Evolutionary conservation across 2,888 invertebrate genomes (phyloP), one percentile per base, ranked within the genome.

Genomic region (Tigriopus californicus): DNA sequence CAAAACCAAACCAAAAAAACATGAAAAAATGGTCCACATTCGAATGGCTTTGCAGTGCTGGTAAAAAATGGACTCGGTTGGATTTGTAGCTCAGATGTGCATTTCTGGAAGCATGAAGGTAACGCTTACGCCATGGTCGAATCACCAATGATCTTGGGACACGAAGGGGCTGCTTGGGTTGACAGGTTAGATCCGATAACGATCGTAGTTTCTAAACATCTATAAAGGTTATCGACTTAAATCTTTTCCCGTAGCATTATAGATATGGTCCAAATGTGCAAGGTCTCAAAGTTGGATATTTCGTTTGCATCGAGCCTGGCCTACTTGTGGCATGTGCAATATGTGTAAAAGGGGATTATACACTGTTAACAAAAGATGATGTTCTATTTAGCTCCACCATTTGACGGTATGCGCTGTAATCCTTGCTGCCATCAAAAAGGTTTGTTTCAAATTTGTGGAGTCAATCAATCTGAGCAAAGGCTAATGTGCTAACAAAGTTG

Each of bases 81-180:
- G 75, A 74, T 76, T 53, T 76, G 76, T 68, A 75, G 75, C 2
- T 73, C 74, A 15, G 95, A 97, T 72, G 88, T 97, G 5, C 92
- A 92, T 72, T 95, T 94, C 73, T 79, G 88, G 74, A 80, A 80
- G 41, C 74, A 80, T 63, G 95, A 94, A 11, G 71, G 78, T 18
- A 92, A 92, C 68, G 94, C 89, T 0, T 80, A 84, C 69, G 94
- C 92, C 69, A 74, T 91, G 40, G 78, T 95, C 0, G 78, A 79
- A 61, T 77, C 80, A 54, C 95, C 95, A 10, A 91, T 95, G 91
- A 77, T 94, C 40, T 83, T 95, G 69, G 95, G 95, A 0, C 95
- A 97, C 69, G 97, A 97, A 72, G 83, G 92, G 0, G 71, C 73
- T 59, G 88, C 87, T 13, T 77, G 81, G 20, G 83, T 90, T 0